Percentiles rank a stretch among this genome's conserved stretches.
Evolutionary conservation across 2,797 vertebrate species (phyloP).

Genomic region (Tamandua tetradactyla): DNA sequence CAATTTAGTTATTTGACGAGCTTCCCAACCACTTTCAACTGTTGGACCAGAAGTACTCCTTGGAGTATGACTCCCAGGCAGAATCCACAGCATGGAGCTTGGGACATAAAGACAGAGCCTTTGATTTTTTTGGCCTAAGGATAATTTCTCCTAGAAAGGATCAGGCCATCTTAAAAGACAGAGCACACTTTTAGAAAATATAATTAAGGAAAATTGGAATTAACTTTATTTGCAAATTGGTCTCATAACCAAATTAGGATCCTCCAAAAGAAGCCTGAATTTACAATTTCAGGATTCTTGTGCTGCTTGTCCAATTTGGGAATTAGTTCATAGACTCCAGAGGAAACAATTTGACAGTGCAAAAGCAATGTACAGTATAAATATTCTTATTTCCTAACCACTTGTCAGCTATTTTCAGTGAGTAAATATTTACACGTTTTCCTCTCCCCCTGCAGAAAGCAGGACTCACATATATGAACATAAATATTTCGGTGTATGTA

Average conservation of each 20-base stretch:
- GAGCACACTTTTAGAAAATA: constrained; percentile 57
- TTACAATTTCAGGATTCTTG: constrained; percentile 67
- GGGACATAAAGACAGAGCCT: constrained; percentile 19
- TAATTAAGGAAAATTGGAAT: constrained; percentile 56
- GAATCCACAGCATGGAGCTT: background rate
- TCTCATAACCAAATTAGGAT: constrained; percentile 32
- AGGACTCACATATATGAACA: constrained; percentile 78
- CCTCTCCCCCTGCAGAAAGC: constrained; percentile 71
- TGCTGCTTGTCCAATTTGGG: constrained; percentile 62
- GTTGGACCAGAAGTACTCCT: constrained; percentile 6
- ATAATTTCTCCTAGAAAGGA: constrained; percentile 61
- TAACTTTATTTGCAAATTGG: constrained; percentile 57
- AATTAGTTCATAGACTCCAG: constrained; percentile 70
- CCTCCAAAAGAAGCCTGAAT: constrained; percentile 50
- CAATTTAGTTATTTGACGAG: constrained; percentile 56
- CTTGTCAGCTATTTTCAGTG: constrained; percentile 76
- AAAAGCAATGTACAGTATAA: constrained; percentile 76
- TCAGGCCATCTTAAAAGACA: constrained; percentile 57
- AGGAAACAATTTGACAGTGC: constrained; percentile 72
- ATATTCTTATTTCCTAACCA: constrained; percentile 78
- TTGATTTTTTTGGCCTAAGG: constrained; percentile 33
- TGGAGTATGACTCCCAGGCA: background rate
- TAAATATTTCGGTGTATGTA: constrained; percentile 79
- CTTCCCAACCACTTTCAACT: constrained; percentile 29
- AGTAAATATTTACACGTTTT: constrained; percentile 78